Evolutionary conservation across 2,113 vertebrate genomes (phyloP).

Genomic region (Lathamus discolor): DNA sequence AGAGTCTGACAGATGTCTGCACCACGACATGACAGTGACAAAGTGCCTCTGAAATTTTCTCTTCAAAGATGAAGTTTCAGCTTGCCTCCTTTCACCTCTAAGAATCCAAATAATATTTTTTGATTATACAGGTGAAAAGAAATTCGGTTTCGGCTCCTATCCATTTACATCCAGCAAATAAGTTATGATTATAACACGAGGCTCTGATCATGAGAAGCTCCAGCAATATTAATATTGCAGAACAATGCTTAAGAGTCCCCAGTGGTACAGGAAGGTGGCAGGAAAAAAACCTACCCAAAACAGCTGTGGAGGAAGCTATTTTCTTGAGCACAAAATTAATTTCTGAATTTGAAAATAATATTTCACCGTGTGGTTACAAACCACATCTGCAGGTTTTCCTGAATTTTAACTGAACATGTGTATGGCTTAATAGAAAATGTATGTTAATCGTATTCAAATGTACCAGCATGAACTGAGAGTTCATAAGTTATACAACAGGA

Average conservation of each 20-base stretch:
- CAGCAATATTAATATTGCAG: conserved; percentile 22
- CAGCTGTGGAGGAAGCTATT: background rate
- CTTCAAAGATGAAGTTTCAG: conserved; percentile 66
- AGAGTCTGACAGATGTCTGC: conserved; percentile 62
- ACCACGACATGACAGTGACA: conserved; percentile 63
- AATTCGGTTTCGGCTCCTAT: conserved; percentile 55
- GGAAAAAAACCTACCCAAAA: background rate
- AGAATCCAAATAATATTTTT: conserved; percentile 65
- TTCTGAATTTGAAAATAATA: conserved; percentile 1
- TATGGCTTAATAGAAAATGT: background rate
- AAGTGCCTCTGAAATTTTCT: conserved; percentile 67
- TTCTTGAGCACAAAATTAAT: background rate
- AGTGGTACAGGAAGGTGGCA: background rate
- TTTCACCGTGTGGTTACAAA: background rate
- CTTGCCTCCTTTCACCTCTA: conserved; percentile 64
- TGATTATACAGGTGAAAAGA: conserved; percentile 59
- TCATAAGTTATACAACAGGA: background rate
- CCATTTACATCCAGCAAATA: conserved; percentile 56
- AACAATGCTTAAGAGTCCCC: background rate
- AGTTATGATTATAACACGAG: conserved; percentile 43
- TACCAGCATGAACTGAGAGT: background rate
- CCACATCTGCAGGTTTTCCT: background rate
- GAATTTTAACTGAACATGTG: background rate
- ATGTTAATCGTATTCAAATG: background rate
- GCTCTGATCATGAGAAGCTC: conserved; percentile 5